Base-by-base conservation (phyloP, 1,140 invertebrate genomes). In the Sitobion miscanthi region DNA sequence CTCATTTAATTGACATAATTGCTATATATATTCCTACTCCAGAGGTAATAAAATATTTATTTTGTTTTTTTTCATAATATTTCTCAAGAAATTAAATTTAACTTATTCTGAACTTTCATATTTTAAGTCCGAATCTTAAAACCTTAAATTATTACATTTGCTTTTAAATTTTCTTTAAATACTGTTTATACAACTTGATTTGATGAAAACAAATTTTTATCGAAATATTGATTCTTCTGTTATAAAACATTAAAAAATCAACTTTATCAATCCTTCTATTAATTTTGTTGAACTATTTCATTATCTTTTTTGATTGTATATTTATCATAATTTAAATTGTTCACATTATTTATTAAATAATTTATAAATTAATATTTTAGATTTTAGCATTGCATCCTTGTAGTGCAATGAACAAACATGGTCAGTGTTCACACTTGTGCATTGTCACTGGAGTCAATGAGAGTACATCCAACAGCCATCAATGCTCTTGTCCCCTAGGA, bases 401-500 rank as follows among this genome's bases (percentile, higher is more conserved):
- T 94, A 94, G 94, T 90, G 49, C 94, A 0, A 91, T 94, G 49
- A 94, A 95, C n/a, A 95, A 95, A 20, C 95, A 95, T 25, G 96
- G 96, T 83, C 95, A 96, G 83, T 97, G 97, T 94, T 97, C 98
- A 94, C 96, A 98, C 96, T 95, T 98, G 94, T 97, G 97, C 95
- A 96, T 97, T 94, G 95, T 85, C 0, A 87, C 94, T 20, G 93
- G 94, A 94, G 93, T 94, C 94, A 91, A 95, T 96, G 82, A 93
- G 35, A 93, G 91, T 42, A 86, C 49, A 0, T 94, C 95, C 95
- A 23, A 95, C 94, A 20, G 94, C 30, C 57, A 94, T 94, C 95
- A 96, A 94, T 98, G 98, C 95, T 96, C 97, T 35, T 98, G 98
- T 95, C 97, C 98, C 54, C 96, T 97, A 94, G 97, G 97, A 89